These are phyloP conservation scores for Sarcophaga bullata DNA, from an alignment of 1,140 invertebrate species.

Conservation along the genomic window DNA sequence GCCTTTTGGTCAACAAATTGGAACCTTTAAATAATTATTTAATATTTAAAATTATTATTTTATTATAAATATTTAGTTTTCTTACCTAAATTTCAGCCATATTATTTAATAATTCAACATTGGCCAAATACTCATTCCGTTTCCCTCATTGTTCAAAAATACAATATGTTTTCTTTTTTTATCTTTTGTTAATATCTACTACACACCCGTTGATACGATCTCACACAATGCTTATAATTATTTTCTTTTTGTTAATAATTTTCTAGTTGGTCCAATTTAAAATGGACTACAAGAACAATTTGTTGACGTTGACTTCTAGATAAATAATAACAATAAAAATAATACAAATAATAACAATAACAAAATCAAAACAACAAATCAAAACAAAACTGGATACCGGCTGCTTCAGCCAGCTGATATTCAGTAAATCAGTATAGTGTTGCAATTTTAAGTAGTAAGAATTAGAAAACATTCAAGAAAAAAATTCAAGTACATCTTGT, in stretches of 20 bases:
- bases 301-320: slow-evolving; percentile 16
- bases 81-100: neutral
- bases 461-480: neutral
- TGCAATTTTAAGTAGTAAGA: neutral
- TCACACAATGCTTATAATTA: neutral
- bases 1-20: slow-evolving; percentile 44
- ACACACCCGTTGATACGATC: neutral
- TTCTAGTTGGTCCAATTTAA: neutral
- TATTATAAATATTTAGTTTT: neutral
- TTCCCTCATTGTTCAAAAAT: neutral
- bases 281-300: neutral
- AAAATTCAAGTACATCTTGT: too few species aligned
- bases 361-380: neutral
- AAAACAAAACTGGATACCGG: slow-evolving; percentile 1
- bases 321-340: slow-evolving; percentile 1
- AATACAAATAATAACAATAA: neutral
- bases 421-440: neutral
- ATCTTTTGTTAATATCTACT: neutral
- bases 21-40: neutral
- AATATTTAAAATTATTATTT: neutral
- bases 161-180: neutral
- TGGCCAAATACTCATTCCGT: neutral
- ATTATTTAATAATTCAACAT: neutral
- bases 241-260: slow-evolving; percentile 12
- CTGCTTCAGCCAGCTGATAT: neutral